Conservation (phyloP, 2,888 invertebrate genomes). For the Phyllotreta cruciferae region DNA sequence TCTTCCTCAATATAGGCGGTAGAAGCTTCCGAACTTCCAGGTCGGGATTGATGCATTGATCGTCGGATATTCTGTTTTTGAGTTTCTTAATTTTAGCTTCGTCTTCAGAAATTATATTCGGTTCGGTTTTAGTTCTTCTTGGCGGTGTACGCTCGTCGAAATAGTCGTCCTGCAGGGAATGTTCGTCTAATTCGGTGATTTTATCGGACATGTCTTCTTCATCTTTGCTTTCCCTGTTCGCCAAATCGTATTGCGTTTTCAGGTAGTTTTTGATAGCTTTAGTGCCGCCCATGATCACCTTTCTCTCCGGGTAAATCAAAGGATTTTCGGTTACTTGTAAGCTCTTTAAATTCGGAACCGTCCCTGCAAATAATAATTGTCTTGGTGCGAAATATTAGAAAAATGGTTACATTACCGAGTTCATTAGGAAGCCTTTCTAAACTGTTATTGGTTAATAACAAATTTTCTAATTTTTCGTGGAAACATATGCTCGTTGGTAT, state of each 20-base stretch:
- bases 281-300: constrained; percentile 64
- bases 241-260: constrained; percentile 48
- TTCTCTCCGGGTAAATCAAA: constrained; percentile 65
- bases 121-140: not conserved
- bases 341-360: constrained; percentile 66
- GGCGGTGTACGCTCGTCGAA: not conserved
- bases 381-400: not conserved
- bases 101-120: constrained; percentile 1
- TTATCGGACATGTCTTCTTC: constrained; percentile 25
- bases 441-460: constrained; percentile 70
- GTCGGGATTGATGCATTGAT: constrained; percentile 32
- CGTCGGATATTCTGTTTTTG: constrained; percentile 29
- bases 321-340: constrained; percentile 70
- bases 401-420: constrained; percentile 61
- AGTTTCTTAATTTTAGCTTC: constrained; percentile 6
- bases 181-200: constrained; percentile 30
- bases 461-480: constrained; percentile 67
- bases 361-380: constrained; percentile 52
- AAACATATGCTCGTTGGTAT: constrained; percentile 67
- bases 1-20: constrained; percentile 18
- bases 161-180: constrained; percentile 5
- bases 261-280: constrained; percentile 51
- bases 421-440: constrained; percentile 68
- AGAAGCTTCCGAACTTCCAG: constrained; percentile 42
- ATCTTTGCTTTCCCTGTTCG: constrained; percentile 32